Percentiles rank a stretch among this genome's conserved stretches.
These are phyloP conservation scores for Spinus olivaceus DNA, from an alignment of 2,797 vertebrate genomes.

Conservation along the genomic window DNA sequence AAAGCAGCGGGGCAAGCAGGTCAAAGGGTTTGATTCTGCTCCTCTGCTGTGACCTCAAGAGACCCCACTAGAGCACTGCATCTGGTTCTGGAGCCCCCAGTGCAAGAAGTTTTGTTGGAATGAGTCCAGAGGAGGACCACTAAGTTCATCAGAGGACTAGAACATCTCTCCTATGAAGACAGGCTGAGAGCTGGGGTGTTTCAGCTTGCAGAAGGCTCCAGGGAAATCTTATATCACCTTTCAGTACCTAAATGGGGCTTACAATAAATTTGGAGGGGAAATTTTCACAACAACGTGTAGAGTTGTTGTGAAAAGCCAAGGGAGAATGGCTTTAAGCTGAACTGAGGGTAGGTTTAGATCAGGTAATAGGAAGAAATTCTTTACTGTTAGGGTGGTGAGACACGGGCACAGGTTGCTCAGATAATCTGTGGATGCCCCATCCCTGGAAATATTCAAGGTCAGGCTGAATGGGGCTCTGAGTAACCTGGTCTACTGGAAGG, in stretches of 20 bases:
- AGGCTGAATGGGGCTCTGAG: not conserved
- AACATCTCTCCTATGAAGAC: not conserved
- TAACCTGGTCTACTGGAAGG: not conserved
- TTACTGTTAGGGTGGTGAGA: not conserved
- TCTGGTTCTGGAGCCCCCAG: not conserved
- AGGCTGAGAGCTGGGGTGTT: not conserved
- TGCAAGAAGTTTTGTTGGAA: not conserved
- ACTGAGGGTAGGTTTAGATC: not conserved
- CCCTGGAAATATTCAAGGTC: not conserved
- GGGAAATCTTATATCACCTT: not conserved
- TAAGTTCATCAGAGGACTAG: not conserved
- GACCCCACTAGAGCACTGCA: not conserved
- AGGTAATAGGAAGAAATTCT: not conserved
- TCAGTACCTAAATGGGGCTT: not conserved
- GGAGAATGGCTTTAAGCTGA: not conserved
- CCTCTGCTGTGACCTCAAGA: not conserved
- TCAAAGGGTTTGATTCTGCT: not conserved
- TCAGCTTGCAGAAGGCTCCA: not conserved
- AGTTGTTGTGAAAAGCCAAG: not conserved
- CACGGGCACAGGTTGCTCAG: not conserved
- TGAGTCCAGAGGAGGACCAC: not conserved
- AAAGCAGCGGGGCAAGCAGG: not conserved
- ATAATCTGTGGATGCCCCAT: not conserved
- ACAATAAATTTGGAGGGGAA: not conserved
- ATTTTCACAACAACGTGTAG: not conserved